Percentiles rank a stretch among this genome's conserved stretches.
Conservation (phyloP, 2,888 invertebrate species). For the Zhuqinia jingwanae region DNA sequence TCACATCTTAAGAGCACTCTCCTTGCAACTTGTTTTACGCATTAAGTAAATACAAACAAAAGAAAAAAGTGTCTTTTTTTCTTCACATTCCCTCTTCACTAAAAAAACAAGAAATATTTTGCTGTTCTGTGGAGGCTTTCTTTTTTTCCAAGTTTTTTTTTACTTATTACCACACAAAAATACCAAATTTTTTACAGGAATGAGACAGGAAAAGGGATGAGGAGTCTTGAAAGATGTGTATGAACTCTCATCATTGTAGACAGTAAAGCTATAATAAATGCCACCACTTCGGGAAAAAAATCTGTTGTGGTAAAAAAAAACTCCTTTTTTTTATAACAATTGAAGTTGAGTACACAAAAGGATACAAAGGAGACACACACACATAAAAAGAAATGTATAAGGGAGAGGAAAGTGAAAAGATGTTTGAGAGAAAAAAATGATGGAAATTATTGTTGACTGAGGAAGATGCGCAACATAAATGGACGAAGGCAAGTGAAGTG, state of each 20-base stretch:
- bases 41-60: constrained; percentile 66
- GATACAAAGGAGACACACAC: constrained; percentile 16
- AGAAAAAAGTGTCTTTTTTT: constrained; percentile 53
- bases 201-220: constrained; percentile 53
- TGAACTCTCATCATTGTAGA: constrained; percentile 28
- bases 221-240: constrained; percentile 35
- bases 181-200: constrained; percentile 27
- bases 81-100: constrained; percentile 22
- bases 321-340: background rate
- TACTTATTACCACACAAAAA: constrained; percentile 48
- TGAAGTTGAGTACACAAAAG: constrained; percentile 21
- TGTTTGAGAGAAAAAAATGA: background rate
- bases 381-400: background rate
- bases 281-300: constrained; percentile 28
- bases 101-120: constrained; percentile 47
- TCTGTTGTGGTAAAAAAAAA: constrained; percentile 33
- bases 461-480: constrained; percentile 42
- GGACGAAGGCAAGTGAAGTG: constrained; percentile 35
- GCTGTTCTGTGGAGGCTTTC: constrained; percentile 12
- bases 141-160: constrained; percentile 14
- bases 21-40: constrained; percentile 48
- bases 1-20: constrained; percentile 25
- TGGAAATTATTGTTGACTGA: background rate
- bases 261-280: constrained; percentile 31
- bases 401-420: too few species aligned